Conservation (phyloP, 2,888 invertebrate species). For the Halictus ligatus region DNA sequence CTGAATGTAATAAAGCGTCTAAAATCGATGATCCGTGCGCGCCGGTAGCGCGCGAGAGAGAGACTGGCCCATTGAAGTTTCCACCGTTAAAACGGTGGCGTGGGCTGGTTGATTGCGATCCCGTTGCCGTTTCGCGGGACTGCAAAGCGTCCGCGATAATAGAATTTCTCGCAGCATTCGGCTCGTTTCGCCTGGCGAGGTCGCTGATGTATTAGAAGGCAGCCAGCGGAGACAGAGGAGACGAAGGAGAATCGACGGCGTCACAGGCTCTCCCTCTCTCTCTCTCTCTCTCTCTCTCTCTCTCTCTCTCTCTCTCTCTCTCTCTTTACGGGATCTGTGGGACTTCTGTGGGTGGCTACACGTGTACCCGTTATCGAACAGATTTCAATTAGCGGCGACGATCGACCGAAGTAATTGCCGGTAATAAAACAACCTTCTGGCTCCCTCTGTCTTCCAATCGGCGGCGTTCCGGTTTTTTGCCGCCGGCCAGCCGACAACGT, state of each 20-base stretch:
- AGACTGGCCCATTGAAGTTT: background rate
- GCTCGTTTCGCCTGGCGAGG: background rate
- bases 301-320: background rate
- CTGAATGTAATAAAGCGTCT: background rate
- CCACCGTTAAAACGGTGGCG: background rate
- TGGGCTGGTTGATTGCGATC: slow-evolving; percentile 8
- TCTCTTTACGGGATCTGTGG: slow-evolving; percentile 8
- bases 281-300: background rate
- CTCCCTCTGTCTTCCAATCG: slow-evolving; percentile 19
- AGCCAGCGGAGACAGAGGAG: slow-evolving; percentile 19
- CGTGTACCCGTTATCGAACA: slow-evolving; percentile 50
- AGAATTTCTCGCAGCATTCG: background rate
- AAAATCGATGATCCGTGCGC: background rate
- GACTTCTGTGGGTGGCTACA: slow-evolving; percentile 46
- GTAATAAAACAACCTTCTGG: slow-evolving; percentile 44
- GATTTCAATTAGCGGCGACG: slow-evolving; percentile 61
- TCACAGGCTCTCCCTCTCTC: background rate
- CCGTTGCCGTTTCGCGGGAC: background rate
- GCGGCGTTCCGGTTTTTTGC: slow-evolving; percentile 16
- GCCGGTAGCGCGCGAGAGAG: background rate
- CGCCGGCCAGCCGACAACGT: background rate
- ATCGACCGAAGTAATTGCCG: slow-evolving; percentile 52
- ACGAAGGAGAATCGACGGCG: slow-evolving; percentile 25
- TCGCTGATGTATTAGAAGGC: slow-evolving; percentile 38
- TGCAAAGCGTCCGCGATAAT: background rate